These are phyloP conservation scores for Drosophila erecta DNA, from an alignment of 1,140 invertebrate genomes.

Conservation along the genomic window DNA sequence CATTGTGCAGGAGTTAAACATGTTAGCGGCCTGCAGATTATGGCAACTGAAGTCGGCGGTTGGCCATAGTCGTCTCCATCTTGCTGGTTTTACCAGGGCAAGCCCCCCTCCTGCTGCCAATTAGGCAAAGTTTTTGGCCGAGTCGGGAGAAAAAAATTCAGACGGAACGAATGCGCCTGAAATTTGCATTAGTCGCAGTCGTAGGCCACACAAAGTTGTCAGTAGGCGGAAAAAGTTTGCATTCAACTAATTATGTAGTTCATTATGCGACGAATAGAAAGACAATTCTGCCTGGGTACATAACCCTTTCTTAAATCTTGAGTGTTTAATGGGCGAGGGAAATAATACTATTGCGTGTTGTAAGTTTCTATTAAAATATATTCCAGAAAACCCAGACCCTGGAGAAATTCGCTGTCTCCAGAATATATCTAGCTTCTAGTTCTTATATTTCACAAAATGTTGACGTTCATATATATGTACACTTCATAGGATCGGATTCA, in stretches of 20 bases:
- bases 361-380: no score
- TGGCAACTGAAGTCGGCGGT: slow-evolving; percentile 53
- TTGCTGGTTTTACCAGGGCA: neutral
- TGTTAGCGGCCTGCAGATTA: slow-evolving; percentile 71
- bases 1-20: slow-evolving; percentile 71
- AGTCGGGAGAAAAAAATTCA: slow-evolving; percentile 30
- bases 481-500: no score
- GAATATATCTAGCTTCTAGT: no score
- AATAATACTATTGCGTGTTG: no score
- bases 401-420: no score
- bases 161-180: slow-evolving; percentile 28
- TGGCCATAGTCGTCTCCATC: slow-evolving; percentile 13
- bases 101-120: slow-evolving; percentile 42
- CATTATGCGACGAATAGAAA: slow-evolving; percentile 44
- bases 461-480: no score
- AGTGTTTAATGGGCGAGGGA: neutral
- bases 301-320: slow-evolving; percentile 5
- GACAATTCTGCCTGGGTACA: slow-evolving; percentile 3
- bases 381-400: no score
- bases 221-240: slow-evolving; percentile 43
- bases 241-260: slow-evolving; percentile 66
- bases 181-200: slow-evolving; percentile 48
- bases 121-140: slow-evolving; percentile 63
- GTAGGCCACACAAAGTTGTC: slow-evolving; percentile 14
- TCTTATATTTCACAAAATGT: no score